These are phyloP conservation scores for Mustela erminea DNA, from an alignment of 2,797 vertebrate species.

Conservation along the genomic window DNA sequence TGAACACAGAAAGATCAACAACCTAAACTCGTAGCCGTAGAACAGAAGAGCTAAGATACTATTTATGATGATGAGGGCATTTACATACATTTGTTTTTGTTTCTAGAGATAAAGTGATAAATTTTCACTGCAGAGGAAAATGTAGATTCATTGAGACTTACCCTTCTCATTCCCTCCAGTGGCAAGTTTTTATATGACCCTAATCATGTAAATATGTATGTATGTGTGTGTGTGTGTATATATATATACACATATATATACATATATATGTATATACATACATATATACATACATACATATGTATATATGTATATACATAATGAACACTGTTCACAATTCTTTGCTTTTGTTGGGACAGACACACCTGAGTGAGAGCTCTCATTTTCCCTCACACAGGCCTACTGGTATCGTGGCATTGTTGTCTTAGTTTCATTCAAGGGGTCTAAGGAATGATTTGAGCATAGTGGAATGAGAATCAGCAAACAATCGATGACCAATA, in stretches of 20 bases:
- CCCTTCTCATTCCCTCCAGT: background rate
- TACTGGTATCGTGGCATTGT: background rate
- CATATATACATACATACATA: too few relatives aligned
- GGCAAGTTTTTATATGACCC: background rate
- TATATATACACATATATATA: background rate
- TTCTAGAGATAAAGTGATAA: constrained; percentile 13
- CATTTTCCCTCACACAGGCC: background rate
- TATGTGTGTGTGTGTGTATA: too few relatives aligned
- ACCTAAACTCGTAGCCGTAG: background rate
- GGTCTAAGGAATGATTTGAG: background rate
- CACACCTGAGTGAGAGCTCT: background rate
- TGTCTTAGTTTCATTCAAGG: background rate
- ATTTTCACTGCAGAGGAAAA: constrained; percentile 32
- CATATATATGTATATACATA: background rate
- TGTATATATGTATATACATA: background rate
- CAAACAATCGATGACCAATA: background rate
- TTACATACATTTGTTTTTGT: background rate
- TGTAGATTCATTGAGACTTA: background rate
- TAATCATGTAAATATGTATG: background rate
- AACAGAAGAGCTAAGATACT: constrained; percentile 3
- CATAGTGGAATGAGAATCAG: background rate
- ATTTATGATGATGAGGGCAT: background rate
- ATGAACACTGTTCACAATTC: background rate
- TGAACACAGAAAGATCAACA: constrained; percentile 3
- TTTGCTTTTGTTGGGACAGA: background rate